phyloP scores from a whole-genome alignment of 2,113 vertebrate genomes.

The Notarius quadriscutis region DNA sequence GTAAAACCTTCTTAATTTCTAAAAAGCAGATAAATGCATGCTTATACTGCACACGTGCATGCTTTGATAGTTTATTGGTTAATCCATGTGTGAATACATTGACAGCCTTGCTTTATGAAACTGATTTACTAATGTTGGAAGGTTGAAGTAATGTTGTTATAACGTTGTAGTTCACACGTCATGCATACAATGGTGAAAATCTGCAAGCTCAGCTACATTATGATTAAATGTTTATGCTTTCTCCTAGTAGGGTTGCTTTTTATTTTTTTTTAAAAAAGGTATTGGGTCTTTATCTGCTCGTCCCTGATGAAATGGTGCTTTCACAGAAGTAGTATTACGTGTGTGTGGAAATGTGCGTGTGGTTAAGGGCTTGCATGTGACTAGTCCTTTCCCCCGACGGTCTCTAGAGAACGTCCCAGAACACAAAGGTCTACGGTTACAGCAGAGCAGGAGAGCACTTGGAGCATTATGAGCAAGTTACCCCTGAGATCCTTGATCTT shows the following conservation, averaged over 20 bases:
- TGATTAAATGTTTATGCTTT: not conserved
- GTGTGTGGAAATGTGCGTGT: not conserved
- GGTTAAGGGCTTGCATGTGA: conserved; percentile 5
- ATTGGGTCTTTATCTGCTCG: not conserved
- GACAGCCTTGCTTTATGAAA: not conserved
- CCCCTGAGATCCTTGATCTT: conserved; percentile 11
- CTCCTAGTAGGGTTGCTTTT: not conserved
- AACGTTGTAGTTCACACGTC: not conserved
- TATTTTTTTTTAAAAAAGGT: not conserved
- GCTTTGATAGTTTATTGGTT: not conserved
- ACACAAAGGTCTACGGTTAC: not conserved
- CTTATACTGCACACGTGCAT: not conserved
- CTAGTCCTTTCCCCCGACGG: not conserved
- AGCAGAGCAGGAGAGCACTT: not conserved
- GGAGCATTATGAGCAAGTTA: not conserved
- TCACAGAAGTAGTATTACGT: not conserved
- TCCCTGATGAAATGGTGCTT: not conserved
- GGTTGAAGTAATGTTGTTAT: not conserved
- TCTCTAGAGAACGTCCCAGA: not conserved
- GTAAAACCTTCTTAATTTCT: not conserved
- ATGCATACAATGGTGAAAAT: not conserved
- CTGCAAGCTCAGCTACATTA: not conserved
- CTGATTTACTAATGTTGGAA: not conserved
- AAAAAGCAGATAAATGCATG: not conserved
- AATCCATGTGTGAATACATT: not conserved